Percentiles rank a stretch among this genome's conserved stretches.
Conservation (phyloP, 2,113 vertebrate species). For the Telmatochromis bifrenatus region DNA sequence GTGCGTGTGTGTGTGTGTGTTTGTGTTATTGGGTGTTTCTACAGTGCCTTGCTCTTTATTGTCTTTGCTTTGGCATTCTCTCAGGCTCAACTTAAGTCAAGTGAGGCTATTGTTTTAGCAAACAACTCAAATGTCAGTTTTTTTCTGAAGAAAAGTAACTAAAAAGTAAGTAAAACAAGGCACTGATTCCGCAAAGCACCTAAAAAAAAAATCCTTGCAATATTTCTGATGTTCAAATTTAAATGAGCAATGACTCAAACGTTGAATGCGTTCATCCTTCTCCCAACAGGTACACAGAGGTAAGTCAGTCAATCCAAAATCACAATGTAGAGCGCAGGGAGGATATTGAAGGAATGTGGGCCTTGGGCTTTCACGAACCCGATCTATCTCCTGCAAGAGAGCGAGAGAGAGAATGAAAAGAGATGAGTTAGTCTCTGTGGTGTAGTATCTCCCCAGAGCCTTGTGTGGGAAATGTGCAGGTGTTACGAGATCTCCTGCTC, state of each 20-base stretch:
- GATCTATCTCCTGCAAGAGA: conserved; percentile 31
- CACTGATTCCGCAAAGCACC: neutral
- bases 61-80: conserved; percentile 31
- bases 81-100: conserved; percentile 24
- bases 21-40: conserved; percentile 30
- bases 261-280: neutral
- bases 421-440: conserved; percentile 29
- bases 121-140: neutral
- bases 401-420: neutral
- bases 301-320: conserved; percentile 23
- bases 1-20: conserved; percentile 34
- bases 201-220: neutral
- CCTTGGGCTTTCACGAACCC: conserved; percentile 19
- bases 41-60: conserved; percentile 12
- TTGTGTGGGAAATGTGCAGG: conserved; percentile 21
- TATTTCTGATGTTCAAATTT: neutral
- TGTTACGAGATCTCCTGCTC: conserved; percentile 24
- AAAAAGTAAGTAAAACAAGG: neutral
- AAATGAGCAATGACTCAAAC: neutral
- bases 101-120: conserved; percentile 16
- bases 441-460: conserved; percentile 34
- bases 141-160: neutral
- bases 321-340: conserved; percentile 11
- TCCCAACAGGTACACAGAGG: neutral
- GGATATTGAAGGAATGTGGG: conserved; percentile 30